Evolutionary conservation across 2,113 vertebrate genomes (phyloP).

Genomic region (Bos javanicus): DNA sequence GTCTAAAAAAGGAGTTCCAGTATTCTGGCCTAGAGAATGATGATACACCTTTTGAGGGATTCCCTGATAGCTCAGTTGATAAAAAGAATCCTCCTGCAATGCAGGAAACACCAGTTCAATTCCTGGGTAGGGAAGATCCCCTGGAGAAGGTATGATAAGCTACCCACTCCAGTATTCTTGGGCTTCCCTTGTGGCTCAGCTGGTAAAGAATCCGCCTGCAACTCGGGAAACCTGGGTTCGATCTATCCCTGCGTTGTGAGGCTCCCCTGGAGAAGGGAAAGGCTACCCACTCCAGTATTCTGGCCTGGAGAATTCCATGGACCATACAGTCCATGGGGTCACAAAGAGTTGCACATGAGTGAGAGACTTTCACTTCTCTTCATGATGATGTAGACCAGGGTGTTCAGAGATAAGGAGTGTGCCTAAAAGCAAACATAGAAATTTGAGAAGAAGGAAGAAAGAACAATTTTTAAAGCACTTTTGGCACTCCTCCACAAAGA

Average conservation of each 20-base stretch:
- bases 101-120: neutral
- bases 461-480: neutral
- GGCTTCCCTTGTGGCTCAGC: neutral
- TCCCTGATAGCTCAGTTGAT: neutral
- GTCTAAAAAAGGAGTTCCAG: neutral
- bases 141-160: neutral
- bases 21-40: neutral
- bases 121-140: neutral
- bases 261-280: neutral
- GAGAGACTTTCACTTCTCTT: neutral
- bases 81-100: neutral
- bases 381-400: neutral
- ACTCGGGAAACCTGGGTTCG: neutral
- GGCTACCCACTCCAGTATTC: neutral
- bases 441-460: neutral
- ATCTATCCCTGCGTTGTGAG: neutral
- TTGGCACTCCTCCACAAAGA: neutral
- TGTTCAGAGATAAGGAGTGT: neutral
- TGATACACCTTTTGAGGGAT: neutral
- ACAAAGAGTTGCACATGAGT: neutral
- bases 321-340: neutral
- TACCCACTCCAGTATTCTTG: neutral
- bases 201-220: neutral
- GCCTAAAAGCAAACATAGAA: neutral
- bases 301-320: neutral